Evolutionary conservation across 2,888 invertebrate species (phyloP), one percentile per base, ranked within the genome.

Genomic region (Spilosoma lubricipeda): DNA sequence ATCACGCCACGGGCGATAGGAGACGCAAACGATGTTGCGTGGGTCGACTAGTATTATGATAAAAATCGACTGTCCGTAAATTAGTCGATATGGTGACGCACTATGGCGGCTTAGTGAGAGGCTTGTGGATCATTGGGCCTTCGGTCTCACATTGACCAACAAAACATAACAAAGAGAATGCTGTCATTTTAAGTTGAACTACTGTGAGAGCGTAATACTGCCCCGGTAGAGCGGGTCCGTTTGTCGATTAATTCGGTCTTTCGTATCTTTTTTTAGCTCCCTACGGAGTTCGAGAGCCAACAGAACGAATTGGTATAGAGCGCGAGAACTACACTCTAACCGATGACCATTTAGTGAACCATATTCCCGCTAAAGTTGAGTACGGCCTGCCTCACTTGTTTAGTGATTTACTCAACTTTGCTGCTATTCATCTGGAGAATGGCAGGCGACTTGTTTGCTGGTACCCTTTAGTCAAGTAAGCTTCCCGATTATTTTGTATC

Each of bases 231-330:
- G n/a, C n/a, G n/a, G n/a, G n/a, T n/a, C n/a, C n/a, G n/a, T n/a
- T n/a, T n/a, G n/a, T n/a, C n/a, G n/a, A n/a, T 13, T 59, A 59
- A 11, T 56, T 52, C 23, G 8, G 23, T 23, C 23, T n/a, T 56
- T 5, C 56, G 9, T 56, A 0, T n/a, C 11, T n/a, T 3, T 11
- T 81, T 82, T 3, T 89, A 99, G 99, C 99, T 36, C 99, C 99
- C 0, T 99, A 99, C 94, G 99, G 99, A 48, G 98, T 99, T 42
- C 96, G 99, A 78, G 99, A 99, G 94, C 97, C 99, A 1, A 98
- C 98, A 0, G 98, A 98, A 92, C 97, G 97, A 90, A 97, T 99
- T 67, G 99, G 98, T 45, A 97, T 97, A 68, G 96, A 96, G 70
- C 96, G 96, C 81, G 94, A 96, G 64, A 96, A 97, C 86, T 97